A percentile compares a stretch with the other conserved stretches of the same genome.
These are phyloP conservation scores for Hypercompe scribonia DNA, from an alignment of 2,888 invertebrate genomes.

Conservation along the genomic window DNA sequence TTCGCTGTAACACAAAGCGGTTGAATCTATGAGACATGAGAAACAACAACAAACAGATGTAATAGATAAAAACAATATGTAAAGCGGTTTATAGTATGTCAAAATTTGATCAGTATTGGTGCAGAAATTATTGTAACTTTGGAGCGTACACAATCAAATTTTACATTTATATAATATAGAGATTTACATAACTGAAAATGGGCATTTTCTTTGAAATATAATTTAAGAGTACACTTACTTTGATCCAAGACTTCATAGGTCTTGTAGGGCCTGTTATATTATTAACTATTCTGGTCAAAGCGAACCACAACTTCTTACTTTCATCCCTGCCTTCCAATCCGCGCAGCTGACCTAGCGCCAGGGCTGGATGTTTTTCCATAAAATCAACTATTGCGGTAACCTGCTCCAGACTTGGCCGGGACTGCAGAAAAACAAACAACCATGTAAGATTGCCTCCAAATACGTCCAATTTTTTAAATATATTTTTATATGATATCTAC, in stretches of 20 bases:
- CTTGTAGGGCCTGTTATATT: constrained; percentile 74
- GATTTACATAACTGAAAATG: too few species aligned
- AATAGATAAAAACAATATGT: too few species aligned
- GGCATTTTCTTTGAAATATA: not conserved
- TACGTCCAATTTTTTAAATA: not conserved
- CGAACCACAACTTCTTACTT: constrained; percentile 78
- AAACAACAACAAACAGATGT: too few species aligned
- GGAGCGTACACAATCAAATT: too few species aligned
- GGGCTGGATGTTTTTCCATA: constrained; percentile 77
- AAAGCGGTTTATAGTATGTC: too few species aligned
- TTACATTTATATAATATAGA: too few species aligned
- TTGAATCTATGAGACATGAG: too few species aligned
- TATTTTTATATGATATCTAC: not conserved
- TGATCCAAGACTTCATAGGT: constrained; percentile 82
- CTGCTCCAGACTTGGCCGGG: constrained; percentile 79
- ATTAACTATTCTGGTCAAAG: constrained; percentile 74
- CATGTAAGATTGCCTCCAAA: not conserved
- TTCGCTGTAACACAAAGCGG: too few species aligned
- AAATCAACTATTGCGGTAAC: constrained; percentile 79
- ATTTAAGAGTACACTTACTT: constrained; percentile 59
- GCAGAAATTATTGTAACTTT: too few species aligned
- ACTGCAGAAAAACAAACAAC: constrained; percentile 56
- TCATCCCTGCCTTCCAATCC: constrained; percentile 78
- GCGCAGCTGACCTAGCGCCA: constrained; percentile 73
- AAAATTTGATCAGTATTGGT: too few species aligned